A percentile compares a stretch with the other conserved stretches of the same genome.
These are phyloP conservation scores for Bos indicus DNA, from an alignment of 2,113 vertebrate genomes.

Conservation along the genomic window DNA sequence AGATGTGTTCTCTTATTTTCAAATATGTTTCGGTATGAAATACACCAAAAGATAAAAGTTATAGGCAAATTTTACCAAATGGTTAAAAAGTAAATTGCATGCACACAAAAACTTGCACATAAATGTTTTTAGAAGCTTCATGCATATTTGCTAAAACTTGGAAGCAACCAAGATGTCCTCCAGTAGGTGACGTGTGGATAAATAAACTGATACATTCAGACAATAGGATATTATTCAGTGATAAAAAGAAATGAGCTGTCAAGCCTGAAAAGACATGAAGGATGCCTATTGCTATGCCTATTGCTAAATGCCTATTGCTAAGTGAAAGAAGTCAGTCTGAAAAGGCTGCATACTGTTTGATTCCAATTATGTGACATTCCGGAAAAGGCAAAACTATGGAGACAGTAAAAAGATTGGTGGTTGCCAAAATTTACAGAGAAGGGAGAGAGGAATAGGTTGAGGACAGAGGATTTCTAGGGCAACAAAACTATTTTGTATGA, in stretches of 20 bases:
- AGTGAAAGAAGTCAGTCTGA: not conserved
- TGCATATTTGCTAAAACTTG: not conserved
- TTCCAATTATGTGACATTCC: not conserved
- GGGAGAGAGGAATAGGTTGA: not conserved
- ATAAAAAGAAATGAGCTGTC: not conserved
- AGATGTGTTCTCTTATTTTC: not conserved
- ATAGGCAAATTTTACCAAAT: not conserved
- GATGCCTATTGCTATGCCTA: not conserved
- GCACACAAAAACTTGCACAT: not conserved
- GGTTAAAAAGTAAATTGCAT: not conserved
- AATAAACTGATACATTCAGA: not conserved
- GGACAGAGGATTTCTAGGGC: not conserved
- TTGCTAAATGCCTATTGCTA: not conserved
- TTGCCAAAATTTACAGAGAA: not conserved
- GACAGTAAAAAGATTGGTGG: not conserved
- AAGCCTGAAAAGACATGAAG: not conserved
- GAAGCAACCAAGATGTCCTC: not conserved
- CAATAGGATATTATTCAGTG: not conserved
- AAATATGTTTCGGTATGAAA: not conserved
- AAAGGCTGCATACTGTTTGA: not conserved
- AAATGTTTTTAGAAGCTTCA: not conserved
- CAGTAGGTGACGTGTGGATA: not conserved
- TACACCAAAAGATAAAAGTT: not conserved
- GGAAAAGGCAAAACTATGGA: not conserved
- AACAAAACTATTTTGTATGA: not conserved